Percentiles rank a stretch among this genome's conserved stretches.
Conservation (phyloP, 2,888 invertebrate species). For the Marronus borbonicus region DNA sequence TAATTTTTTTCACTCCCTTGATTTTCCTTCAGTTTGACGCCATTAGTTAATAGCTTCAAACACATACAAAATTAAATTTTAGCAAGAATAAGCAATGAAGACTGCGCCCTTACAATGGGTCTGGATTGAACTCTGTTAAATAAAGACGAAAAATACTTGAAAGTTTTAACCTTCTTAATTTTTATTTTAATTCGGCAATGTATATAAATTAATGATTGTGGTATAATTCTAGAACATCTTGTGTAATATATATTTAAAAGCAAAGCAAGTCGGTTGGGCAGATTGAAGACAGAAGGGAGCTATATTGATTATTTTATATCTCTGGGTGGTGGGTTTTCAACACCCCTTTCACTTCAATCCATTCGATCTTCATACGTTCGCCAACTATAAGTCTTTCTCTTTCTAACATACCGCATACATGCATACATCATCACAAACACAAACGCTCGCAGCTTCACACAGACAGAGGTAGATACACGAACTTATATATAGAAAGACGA, state of each 20-base stretch:
- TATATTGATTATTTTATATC: slow-evolving; percentile 69
- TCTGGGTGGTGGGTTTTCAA: slow-evolving; percentile 55
- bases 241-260: slow-evolving; percentile 28
- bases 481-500: slow-evolving; percentile 36
- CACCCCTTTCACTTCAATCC: slow-evolving; percentile 53
- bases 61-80: too few species aligned
- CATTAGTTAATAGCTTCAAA: too few species aligned
- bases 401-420: slow-evolving; percentile 29
- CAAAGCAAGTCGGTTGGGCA: slow-evolving; percentile 44
- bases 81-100: too few species aligned
- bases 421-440: slow-evolving; percentile 27
- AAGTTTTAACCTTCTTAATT: too few species aligned
- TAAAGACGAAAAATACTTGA: too few species aligned
- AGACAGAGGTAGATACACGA: slow-evolving; percentile 18
- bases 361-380: slow-evolving; percentile 38
- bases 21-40: too few species aligned
- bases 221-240: slow-evolving; percentile 5
- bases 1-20: too few species aligned
- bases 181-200: too few species aligned
- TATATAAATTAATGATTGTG: too few species aligned
- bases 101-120: too few species aligned
- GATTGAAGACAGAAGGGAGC: slow-evolving; percentile 61
- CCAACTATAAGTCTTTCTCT: slow-evolving; percentile 32
- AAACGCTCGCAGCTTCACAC: slow-evolving; percentile 10
- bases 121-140: too few species aligned